These are phyloP conservation scores for Pogonomyrmex barbatus DNA, from an alignment of 1,140 invertebrate genomes.

Conservation along the genomic window DNA sequence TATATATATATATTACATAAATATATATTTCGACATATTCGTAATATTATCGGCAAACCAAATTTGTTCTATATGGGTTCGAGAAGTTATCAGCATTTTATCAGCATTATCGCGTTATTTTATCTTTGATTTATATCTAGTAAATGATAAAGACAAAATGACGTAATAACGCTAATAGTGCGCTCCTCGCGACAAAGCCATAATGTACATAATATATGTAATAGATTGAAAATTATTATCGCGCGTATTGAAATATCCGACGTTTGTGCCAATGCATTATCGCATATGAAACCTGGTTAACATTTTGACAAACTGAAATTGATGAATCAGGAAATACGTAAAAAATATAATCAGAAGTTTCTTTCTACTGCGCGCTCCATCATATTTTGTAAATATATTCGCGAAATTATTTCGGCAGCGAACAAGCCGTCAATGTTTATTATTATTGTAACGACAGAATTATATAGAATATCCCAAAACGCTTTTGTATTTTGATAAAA, in stretches of 20 bases:
- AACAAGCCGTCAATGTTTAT: constrained; percentile 56
- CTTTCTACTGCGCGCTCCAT: neutral
- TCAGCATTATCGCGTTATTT: too few relatives aligned
- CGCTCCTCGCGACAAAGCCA: too few relatives aligned
- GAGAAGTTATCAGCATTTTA: too few relatives aligned
- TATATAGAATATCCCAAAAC: constrained; percentile 39
- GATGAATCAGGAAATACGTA: constrained; percentile 24
- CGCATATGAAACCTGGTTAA: constrained; percentile 33
- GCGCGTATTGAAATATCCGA: constrained; percentile 24
- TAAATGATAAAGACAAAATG: too few relatives aligned
- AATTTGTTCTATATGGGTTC: constrained; percentile 11
- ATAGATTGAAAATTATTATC: constrained; percentile 9
- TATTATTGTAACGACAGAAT: constrained; percentile 60
- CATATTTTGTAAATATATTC: constrained; percentile 49
- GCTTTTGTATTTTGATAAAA: constrained; percentile 3
- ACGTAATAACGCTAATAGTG: too few relatives aligned
- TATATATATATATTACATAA: neutral
- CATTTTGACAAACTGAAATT: constrained; percentile 19
- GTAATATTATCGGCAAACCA: neutral
- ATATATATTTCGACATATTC: neutral
- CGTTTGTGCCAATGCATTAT: constrained; percentile 68
- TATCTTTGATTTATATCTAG: too few relatives aligned
- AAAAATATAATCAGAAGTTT: neutral
- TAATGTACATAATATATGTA: constrained; percentile 41
- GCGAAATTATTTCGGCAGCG: neutral